phyloP scores from a whole-genome alignment of 1,140 invertebrate genomes.

The Drosophila burlai region DNA sequence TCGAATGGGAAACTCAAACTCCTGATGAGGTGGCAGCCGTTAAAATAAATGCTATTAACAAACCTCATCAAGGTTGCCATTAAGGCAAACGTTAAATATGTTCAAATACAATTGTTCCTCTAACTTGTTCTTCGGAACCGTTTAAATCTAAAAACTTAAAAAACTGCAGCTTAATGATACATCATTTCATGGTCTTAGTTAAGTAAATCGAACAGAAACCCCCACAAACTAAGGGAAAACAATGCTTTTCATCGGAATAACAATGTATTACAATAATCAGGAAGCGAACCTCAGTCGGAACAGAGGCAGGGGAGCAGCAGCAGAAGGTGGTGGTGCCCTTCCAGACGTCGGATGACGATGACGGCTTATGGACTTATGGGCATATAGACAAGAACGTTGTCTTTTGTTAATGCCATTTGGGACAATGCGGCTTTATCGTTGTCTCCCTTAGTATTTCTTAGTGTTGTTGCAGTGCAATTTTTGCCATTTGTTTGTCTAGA shows the following conservation, averaged over 20 bases:
- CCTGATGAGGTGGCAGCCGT: constrained; percentile 21
- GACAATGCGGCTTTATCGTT: constrained; percentile 68
- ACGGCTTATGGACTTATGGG: constrained; percentile 33
- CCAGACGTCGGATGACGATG: constrained; percentile 54
- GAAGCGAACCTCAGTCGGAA: constrained; percentile 64
- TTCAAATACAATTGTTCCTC: neutral
- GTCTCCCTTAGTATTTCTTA: constrained; percentile 4
- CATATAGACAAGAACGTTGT: constrained; percentile 46
- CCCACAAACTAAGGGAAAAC: constrained; percentile 37
- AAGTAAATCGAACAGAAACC: constrained; percentile 5
- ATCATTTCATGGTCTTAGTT: neutral
- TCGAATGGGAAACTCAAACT: constrained; percentile 38
- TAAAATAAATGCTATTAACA: constrained; percentile 7
- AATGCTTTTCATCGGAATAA: constrained; percentile 50
- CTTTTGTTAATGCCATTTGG: constrained; percentile 65
- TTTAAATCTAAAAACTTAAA: neutral
- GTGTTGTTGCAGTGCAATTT: constrained; percentile 35
- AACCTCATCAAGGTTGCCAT: constrained; percentile 1
- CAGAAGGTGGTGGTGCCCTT: constrained; percentile 35
- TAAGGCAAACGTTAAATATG: neutral
- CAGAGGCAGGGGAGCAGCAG: constrained; percentile 14
- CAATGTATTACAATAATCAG: constrained; percentile 70
- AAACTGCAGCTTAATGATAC: neutral
- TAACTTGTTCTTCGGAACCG: too few relatives aligned
- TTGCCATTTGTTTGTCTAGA: constrained; percentile 67